These are phyloP conservation scores for Hippocampus mohnikei DNA, from an alignment of 2,113 vertebrate species.

Conservation along the genomic window DNA sequence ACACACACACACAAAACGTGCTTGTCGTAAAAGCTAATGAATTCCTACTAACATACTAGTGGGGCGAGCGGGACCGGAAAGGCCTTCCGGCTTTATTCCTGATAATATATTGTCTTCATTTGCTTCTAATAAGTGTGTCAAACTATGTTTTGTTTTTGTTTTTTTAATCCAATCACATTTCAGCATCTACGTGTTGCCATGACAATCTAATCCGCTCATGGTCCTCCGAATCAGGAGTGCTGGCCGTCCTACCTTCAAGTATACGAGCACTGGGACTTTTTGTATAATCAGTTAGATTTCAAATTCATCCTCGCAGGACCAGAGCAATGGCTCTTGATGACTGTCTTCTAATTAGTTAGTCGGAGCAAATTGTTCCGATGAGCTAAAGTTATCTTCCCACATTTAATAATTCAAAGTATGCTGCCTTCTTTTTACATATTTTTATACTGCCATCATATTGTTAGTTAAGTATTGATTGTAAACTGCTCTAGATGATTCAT, in stretches of 20 bases:
- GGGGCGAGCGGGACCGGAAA: neutral
- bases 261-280: neutral
- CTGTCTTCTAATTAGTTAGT: too few relatives aligned
- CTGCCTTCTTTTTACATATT: too few relatives aligned
- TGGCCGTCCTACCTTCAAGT: too few relatives aligned
- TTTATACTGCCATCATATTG: too few relatives aligned
- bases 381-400: neutral
- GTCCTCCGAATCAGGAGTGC: too few relatives aligned
- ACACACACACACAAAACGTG: neutral
- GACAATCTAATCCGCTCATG: neutral
- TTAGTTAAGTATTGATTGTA: too few relatives aligned
- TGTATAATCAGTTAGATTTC: neutral
- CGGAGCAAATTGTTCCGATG: constrained; percentile 2
- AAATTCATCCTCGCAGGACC: neutral
- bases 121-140: neutral
- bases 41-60: neutral
- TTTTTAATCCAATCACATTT: neutral
- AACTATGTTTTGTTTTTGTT: too few relatives aligned
- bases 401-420: too few relatives aligned
- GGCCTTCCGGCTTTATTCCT: neutral
- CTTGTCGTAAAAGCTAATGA: neutral
- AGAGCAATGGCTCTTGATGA: too few relatives aligned
- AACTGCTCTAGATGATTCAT: too few relatives aligned
- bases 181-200: neutral
- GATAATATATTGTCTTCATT: neutral